Evolutionary conservation across 2,797 vertebrate genomes (phyloP), one percentile per base, ranked within the genome.

Genomic region (Lepus townsendii): DNA sequence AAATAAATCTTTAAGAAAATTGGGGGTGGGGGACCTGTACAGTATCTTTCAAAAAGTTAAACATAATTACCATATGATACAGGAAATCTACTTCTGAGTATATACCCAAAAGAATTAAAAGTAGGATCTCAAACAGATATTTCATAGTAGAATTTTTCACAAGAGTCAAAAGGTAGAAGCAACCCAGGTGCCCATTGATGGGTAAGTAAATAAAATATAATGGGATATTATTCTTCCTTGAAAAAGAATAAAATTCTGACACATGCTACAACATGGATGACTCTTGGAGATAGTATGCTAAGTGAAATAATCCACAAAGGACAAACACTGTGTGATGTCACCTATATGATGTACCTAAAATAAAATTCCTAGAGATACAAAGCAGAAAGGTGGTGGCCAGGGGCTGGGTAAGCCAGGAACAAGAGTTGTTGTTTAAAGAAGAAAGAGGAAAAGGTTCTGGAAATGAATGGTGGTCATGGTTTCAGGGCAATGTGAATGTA

Each of bases 1-100:
- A 47, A 47, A 47, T 47, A 47, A 47, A 47, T 47, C 42, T 47
- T 47, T 47, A 9, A 47, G 8, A 47, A 47, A 47, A 47, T 47
- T 1, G 8, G 42, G 42, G 42, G 42, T 47, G 17, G 19, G 54
- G 54, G 54, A 20, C 62, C 13, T 2, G 5, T 62, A 30, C 24
- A 47, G 47, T 47, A 26, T 78, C 60, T 73, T 88, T 83, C 66
- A 66, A 89, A 93, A 63, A 82, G n/a, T 82, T 69, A 91, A 87
- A 69, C 12, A 30, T 35, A 69, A 69, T 77, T 93, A 83, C 32
- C 10, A 17, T 35, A 47, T 20, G 20, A 69, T 60, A 38, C 16
- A 35, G 38, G 30, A 42, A 83, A 69, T 69, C 71, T 24, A 69
- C 16, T 42, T 83, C 16, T 42, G 32, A 16, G 7, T 42, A 47